A percentile compares a stretch with the other conserved stretches of the same genome.
Conservation (phyloP, 2,797 vertebrate species). For the Gymnopithys bicolor region DNA sequence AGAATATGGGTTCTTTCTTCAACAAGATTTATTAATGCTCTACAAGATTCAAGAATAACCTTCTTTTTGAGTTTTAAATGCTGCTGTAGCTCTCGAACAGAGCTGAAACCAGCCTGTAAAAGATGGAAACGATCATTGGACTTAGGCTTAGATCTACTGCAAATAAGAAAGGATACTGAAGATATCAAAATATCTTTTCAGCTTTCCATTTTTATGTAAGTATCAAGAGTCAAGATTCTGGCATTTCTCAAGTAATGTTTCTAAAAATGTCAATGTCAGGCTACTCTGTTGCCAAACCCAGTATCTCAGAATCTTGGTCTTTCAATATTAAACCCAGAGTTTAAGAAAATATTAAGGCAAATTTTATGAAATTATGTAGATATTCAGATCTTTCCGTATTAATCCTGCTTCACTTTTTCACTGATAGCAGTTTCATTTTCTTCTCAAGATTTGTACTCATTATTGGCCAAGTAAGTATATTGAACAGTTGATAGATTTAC, state of each 20-base stretch:
- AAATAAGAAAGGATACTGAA: background rate
- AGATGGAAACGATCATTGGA: background rate
- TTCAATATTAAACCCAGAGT: background rate
- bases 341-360: background rate
- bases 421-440: background rate
- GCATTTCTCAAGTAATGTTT: background rate
- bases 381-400: background rate
- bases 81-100: conserved; percentile 81
- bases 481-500: background rate
- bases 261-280: background rate
- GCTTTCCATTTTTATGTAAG: background rate
- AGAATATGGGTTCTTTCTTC: conserved; percentile 73
- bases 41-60: conserved; percentile 83
- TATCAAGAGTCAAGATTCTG: background rate
- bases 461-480: background rate
- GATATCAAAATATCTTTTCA: background rate
- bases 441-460: background rate
- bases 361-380: background rate
- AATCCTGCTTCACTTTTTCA: background rate
- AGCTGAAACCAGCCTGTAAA: conserved; percentile 81
- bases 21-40: conserved; percentile 79
- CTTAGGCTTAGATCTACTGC: background rate
- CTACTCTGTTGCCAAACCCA: background rate
- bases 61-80: conserved; percentile 83
- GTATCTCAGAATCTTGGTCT: background rate